phyloP scores from a whole-genome alignment of 2,113 vertebrate genomes.

The zebrafish (Danio rerio) region GRCz12tu NC_133188.1:44297001-44297500 shows the following conservation, averaged over 20 bases:
- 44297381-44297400: too few species aligned
- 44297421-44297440: too few species aligned
- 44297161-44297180: neutral
- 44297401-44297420: too few species aligned
- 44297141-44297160: neutral
- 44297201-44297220: neutral
- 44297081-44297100: neutral
- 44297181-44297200: neutral
- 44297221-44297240: neutral
- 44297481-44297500: too few species aligned
- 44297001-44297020: neutral
- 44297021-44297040: neutral
- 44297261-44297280: too few species aligned
- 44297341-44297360: too few species aligned
- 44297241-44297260: neutral
- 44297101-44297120: conserved; percentile 36
- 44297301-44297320: too few species aligned
- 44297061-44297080: conserved; percentile 8
- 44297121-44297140: neutral
- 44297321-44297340: too few species aligned
- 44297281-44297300: too few species aligned
- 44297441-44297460: too few species aligned
- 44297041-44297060: neutral
- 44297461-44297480: too few species aligned
- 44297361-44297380: too few species aligned